phyloP scores from a whole-genome alignment of 2,797 vertebrate species.

The Chloroceryle inda region DNA sequence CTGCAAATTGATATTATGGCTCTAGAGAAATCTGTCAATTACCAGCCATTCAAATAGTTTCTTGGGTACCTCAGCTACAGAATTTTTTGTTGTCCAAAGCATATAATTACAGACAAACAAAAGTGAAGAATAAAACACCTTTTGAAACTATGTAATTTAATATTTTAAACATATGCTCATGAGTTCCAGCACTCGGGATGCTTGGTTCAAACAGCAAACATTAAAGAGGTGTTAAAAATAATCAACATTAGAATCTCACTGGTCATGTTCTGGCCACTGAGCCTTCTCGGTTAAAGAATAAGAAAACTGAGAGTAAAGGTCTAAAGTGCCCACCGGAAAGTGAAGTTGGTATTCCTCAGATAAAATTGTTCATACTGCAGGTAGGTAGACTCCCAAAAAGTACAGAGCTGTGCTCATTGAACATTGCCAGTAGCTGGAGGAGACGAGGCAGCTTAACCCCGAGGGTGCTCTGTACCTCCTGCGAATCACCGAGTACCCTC shows the following conservation, averaged over 20 bases:
- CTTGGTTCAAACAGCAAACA: neutral
- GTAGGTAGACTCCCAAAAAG: neutral
- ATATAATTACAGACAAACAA: neutral
- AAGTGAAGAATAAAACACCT: neutral
- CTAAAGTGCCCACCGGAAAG: neutral
- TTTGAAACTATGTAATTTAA: neutral
- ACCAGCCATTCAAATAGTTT: neutral
- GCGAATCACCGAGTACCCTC: neutral
- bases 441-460: neutral
- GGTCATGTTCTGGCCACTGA: neutral
- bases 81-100: neutral
- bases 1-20: neutral
- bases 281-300: neutral
- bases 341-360: neutral
- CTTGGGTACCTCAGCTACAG: neutral
- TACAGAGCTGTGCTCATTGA: neutral
- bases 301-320: neutral
- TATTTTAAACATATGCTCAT: neutral
- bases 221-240: neutral
- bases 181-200: neutral
- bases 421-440: neutral
- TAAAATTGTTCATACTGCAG: neutral
- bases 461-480: neutral
- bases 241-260: neutral
- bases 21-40: neutral